These are phyloP conservation scores for Vimba vimba DNA, from an alignment of 2,113 vertebrate species.

Conservation along the genomic window DNA sequence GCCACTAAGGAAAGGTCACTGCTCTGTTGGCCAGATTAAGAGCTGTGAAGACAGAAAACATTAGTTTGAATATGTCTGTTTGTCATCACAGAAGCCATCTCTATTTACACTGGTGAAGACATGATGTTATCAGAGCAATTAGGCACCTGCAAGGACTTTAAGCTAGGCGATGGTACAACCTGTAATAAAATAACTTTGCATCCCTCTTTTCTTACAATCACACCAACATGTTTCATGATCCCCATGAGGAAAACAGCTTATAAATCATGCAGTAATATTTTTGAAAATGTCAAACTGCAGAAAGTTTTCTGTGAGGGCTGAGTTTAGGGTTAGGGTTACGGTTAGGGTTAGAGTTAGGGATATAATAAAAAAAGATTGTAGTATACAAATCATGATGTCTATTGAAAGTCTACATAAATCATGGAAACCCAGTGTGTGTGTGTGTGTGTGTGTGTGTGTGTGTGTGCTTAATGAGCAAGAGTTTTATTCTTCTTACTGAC, in stretches of 20 bases:
- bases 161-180: background rate
- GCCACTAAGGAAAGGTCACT: constrained; percentile 40
- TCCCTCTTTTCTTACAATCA: background rate
- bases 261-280: too few species aligned
- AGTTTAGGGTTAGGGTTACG: too few species aligned
- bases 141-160: background rate
- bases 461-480: background rate
- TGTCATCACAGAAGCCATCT: constrained; percentile 7
- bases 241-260: too few species aligned
- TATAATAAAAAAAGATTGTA: too few species aligned
- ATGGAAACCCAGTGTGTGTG: too few species aligned
- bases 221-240: background rate
- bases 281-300: too few species aligned
- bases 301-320: too few species aligned
- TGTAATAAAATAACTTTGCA: background rate
- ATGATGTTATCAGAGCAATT: constrained; percentile 8
- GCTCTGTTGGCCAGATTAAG: constrained; percentile 37
- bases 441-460: background rate
- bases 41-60: constrained; percentile 44
- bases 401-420: too few species aligned
- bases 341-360: too few species aligned
- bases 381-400: too few species aligned
- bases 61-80: constrained; percentile 42
- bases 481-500: background rate
- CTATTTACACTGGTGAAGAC: background rate